Percentiles rank a stretch among this genome's conserved stretches.
Conservation (phyloP, 2,113 vertebrate genomes). For the Paradisaea rubra region DNA sequence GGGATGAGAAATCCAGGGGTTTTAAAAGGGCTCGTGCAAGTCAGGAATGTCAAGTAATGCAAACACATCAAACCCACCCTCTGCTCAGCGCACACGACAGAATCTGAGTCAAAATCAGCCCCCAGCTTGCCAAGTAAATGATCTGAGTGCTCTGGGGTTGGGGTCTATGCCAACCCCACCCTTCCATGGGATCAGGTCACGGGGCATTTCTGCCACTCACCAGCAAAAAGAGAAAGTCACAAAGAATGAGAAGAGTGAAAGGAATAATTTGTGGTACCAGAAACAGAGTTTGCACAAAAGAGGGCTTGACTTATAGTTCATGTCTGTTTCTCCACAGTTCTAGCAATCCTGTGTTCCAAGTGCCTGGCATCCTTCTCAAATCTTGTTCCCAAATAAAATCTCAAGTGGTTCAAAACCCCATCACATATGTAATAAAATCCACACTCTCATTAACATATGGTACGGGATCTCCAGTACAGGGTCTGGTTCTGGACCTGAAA, state of each 20-base stretch:
- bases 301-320: neutral
- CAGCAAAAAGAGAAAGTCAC: neutral
- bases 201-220: neutral
- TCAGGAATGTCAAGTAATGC: neutral
- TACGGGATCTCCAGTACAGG: neutral
- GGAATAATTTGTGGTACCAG: neutral
- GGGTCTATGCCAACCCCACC: neutral
- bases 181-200: neutral
- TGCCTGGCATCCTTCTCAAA: neutral
- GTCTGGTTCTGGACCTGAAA: neutral
- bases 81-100: neutral
- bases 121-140: neutral
- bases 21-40: neutral
- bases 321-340: neutral
- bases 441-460: neutral
- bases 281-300: neutral
- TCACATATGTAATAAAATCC: neutral
- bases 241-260: neutral
- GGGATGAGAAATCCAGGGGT: neutral
- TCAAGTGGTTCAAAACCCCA: neutral
- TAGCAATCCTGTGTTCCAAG: neutral
- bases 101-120: neutral
- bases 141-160: neutral
- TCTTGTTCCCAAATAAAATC: neutral
- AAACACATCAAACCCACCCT: neutral